Evolutionary conservation across 2,888 invertebrate species (phyloP).

Genomic region (Rhingia rostrata): DNA sequence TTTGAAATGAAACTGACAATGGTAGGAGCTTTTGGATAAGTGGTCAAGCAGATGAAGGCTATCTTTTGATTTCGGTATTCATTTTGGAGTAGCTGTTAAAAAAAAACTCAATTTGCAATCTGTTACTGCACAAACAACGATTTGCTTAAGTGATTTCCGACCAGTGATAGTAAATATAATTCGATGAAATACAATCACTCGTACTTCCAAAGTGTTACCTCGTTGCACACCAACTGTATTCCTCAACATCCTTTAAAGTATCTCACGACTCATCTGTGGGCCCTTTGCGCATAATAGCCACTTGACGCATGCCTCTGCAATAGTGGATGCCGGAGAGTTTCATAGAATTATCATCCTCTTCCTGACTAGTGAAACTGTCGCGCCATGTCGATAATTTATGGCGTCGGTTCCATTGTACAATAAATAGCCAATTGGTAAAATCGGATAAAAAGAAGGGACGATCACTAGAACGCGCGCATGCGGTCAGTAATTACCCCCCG

Average conservation of each 20-base stretch:
- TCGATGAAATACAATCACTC: too few species aligned
- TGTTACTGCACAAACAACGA: neutral
- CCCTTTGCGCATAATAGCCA: too few species aligned
- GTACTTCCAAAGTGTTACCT: too few species aligned
- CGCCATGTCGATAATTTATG: constrained; percentile 52
- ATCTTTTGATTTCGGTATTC: too few species aligned
- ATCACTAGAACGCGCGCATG: constrained; percentile 5
- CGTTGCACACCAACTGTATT: too few species aligned
- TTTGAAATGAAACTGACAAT: constrained; percentile 38
- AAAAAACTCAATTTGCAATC: neutral
- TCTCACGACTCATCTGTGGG: too few species aligned
- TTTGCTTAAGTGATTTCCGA: neutral
- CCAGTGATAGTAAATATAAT: too few species aligned
- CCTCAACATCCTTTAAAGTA: too few species aligned
- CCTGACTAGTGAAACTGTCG: constrained; percentile 42
- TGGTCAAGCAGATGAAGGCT: too few species aligned
- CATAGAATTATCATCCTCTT: constrained; percentile 22
- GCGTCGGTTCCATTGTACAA: constrained; percentile 48
- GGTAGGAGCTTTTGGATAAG: neutral
- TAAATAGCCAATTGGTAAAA: constrained; percentile 58
- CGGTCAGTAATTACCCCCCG: constrained; percentile 54
- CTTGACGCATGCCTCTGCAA: constrained; percentile 8
- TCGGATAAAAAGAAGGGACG: constrained; percentile 25
- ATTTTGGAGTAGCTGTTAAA: too few species aligned
- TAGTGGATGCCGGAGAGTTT: constrained; percentile 1